Base-by-base conservation (phyloP, 2,113 vertebrate species). In the Indicator indicator region DNA sequence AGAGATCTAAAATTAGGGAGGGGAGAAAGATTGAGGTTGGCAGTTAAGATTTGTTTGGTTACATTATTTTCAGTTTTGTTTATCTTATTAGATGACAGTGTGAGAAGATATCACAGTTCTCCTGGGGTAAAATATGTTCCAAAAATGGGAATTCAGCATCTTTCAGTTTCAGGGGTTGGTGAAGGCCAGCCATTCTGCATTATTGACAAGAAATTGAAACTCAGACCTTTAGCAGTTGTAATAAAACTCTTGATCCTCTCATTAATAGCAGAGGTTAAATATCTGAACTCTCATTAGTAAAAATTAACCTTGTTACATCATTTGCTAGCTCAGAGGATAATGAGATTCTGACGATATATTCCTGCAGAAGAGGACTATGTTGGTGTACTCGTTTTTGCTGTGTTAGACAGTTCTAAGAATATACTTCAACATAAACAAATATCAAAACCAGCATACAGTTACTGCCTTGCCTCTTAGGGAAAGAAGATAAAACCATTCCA, bases 111-210 rank as follows among this genome's bases (percentile, higher is more conserved):
- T 28, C 19, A 44, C 40, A 44, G 32, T 33, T 78, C 5, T 44
- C 67, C 32, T 19, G 14, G 64, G 28, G 36, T 58, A 69, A 79
- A 88, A 75, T 79, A 82, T 7, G 3, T 65, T 62, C 64, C 28
- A 88, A n/a, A 95, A 95, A 88, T 17, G 7, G n/a, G 65, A 88
- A 95, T 72, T 82, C 65, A 78, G 30, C 30, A 63, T 72, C 76
- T 82, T 77, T 93, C 44, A 36, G 44, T 56, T 79, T 82, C 36
- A 48, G 28, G 17, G 7, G 9, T n/a, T 90, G 67, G 32, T 63
- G 38, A 19, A 63, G 24, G 79, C 11, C 5, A 9, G n/a, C 16
- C 30, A 40, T 84, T 60, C 70, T 84, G 65, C 15, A 46, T 38
- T 82, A 75, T 38, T 78, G 83, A 40, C 9, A 76, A 38, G 42